phyloP scores from a whole-genome alignment of 2,797 vertebrate species.

The Lithobates sylvaticus region DNA sequence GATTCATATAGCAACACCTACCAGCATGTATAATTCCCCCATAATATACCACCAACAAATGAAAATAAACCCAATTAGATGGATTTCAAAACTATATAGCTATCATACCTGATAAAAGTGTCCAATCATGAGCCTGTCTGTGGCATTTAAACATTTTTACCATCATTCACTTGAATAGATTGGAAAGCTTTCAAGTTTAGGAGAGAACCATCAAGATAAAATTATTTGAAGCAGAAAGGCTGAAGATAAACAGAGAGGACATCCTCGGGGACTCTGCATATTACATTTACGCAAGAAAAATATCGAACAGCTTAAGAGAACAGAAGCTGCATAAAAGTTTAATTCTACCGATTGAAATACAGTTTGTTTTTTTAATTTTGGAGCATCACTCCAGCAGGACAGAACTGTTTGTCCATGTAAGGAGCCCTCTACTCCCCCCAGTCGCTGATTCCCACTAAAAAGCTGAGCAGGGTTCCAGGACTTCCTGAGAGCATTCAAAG shows the following conservation, averaged over 20 bases:
- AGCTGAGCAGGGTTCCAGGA: neutral
- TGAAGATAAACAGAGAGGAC: too few relatives aligned
- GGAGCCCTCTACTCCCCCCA: neutral
- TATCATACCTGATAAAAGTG: neutral
- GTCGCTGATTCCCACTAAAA: neutral
- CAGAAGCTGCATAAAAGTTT: conserved; percentile 3
- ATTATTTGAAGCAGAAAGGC: neutral
- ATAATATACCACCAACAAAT: too few relatives aligned
- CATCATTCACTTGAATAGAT: neutral
- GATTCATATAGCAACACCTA: too few relatives aligned
- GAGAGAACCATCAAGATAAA: neutral
- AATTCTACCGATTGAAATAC: neutral
- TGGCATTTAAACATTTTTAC: neutral
- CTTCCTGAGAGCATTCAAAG: neutral
- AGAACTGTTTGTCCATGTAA: conserved; percentile 26
- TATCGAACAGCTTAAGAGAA: neutral
- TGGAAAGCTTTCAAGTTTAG: neutral
- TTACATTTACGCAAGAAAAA: neutral
- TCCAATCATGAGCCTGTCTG: neutral
- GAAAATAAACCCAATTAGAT: too few relatives aligned
- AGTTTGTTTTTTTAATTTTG: neutral
- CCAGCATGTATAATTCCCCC: too few relatives aligned
- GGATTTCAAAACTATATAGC: too few relatives aligned
- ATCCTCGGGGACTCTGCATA: neutral
- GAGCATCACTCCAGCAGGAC: neutral